These are phyloP conservation scores for Probosciger aterrimus DNA, from an alignment of 2,113 vertebrate genomes.

Conservation along the genomic window DNA sequence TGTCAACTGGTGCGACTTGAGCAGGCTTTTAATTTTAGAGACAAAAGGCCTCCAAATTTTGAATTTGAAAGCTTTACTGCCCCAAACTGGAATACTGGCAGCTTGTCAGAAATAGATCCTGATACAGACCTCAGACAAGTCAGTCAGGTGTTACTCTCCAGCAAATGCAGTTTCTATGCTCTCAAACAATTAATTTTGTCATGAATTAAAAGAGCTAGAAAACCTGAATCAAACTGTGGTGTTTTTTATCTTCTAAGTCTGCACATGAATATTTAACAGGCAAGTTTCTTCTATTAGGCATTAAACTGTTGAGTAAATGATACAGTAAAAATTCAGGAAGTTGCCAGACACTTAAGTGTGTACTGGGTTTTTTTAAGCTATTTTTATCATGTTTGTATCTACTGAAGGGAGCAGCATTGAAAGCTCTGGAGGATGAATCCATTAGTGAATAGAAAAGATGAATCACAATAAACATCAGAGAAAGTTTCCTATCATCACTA, in stretches of 20 bases:
- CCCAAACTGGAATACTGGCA: background rate
- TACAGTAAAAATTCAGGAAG: background rate
- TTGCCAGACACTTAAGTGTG: slow-evolving; percentile 10
- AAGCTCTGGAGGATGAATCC: background rate
- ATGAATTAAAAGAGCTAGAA: background rate
- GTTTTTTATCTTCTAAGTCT: background rate
- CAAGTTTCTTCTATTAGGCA: background rate
- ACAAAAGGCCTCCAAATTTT: background rate
- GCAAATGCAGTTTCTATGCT: background rate
- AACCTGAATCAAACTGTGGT: background rate
- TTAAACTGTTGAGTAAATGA: slow-evolving; percentile 18
- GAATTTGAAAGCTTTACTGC: background rate
- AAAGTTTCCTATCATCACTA: background rate
- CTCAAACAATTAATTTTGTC: background rate
- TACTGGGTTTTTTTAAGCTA: slow-evolving; percentile 4
- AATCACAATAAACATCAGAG: background rate
- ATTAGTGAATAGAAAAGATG: background rate
- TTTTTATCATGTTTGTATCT: background rate
- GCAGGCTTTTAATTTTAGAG: fast-evolving
- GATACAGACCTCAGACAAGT: background rate
- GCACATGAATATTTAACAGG: background rate
- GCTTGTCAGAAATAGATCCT: background rate
- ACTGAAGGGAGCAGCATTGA: background rate
- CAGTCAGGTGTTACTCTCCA: background rate
- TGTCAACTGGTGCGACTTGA: fast-evolving